Percentiles rank a stretch among this genome's conserved stretches.
Conservation (phyloP, 2,888 invertebrate genomes). For the Stenichneumon culpator region DNA sequence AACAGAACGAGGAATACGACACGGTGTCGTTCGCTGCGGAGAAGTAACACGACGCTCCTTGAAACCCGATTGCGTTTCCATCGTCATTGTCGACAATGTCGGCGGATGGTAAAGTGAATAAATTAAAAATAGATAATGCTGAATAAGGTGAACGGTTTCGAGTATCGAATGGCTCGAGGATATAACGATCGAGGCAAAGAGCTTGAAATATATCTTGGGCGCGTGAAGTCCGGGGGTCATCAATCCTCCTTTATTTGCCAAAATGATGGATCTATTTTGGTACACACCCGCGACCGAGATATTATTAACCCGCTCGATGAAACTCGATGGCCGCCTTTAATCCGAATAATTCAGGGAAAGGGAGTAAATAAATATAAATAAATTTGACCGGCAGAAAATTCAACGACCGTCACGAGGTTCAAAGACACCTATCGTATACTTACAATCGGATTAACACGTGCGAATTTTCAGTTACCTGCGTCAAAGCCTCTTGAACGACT, state of each 20-base stretch:
- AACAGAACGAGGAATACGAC: constrained; percentile 18
- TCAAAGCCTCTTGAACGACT: neutral
- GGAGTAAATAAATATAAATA: neutral
- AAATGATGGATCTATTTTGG: constrained; percentile 39
- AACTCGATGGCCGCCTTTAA: neutral
- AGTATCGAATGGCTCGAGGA: neutral
- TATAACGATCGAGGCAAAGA: constrained; percentile 50
- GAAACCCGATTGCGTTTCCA: neutral
- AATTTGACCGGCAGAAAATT: constrained; percentile 3
- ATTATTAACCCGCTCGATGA: neutral
- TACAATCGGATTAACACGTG: neutral
- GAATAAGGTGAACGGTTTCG: constrained; percentile 52
- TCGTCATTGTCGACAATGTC: constrained; percentile 18
- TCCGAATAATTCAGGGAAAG: constrained; percentile 3
- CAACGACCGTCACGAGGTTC: neutral
- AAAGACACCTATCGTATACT: neutral
- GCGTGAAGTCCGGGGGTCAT: constrained; percentile 44
- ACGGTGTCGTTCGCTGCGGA: constrained; percentile 12
- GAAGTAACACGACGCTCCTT: constrained; percentile 41
- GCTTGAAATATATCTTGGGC: constrained; percentile 31
- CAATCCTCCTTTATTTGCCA: constrained; percentile 42
- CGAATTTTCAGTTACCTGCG: neutral
- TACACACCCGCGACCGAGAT: neutral
- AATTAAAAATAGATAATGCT: constrained; percentile 55
- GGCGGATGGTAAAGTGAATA: constrained; percentile 30